Conservation (phyloP, 2,113 vertebrate genomes). For the Ameiurus melas region DNA sequence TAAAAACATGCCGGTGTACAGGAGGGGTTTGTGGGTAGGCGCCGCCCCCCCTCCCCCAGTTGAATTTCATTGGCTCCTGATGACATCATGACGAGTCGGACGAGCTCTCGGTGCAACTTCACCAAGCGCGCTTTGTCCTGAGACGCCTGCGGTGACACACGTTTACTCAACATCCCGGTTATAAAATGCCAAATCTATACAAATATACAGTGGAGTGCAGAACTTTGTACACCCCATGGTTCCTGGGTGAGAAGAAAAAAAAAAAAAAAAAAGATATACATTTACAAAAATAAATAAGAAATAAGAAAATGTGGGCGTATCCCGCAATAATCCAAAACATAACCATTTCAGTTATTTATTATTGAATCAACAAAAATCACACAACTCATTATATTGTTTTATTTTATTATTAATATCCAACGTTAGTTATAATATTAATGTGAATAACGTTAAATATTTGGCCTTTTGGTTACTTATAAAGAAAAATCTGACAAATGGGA, state of each 20-base stretch:
- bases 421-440: not conserved
- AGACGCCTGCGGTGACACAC: not conserved
- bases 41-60: not conserved
- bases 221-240: not conserved
- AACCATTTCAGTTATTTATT: not conserved
- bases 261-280: not conserved
- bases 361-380: not conserved
- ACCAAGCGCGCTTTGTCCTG: conserved; percentile 10
- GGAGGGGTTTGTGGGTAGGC: conserved; percentile 37
- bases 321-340: not conserved
- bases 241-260: not conserved
- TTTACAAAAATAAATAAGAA: not conserved
- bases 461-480: not conserved
- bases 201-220: not conserved
- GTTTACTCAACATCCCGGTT: not conserved
- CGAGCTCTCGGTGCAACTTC: not conserved
- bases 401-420: not conserved
- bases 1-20: conserved; percentile 56
- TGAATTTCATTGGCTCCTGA: conserved; percentile 71
- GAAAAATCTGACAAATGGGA: not conserved
- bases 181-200: not conserved
- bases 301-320: not conserved
- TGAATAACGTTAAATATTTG: not conserved
- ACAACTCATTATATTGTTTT: not conserved
- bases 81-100: conserved; percentile 70